Percentiles rank a stretch among this genome's conserved stretches.
Conservation (phyloP, 2,797 vertebrate species). For the Uromys caudimaculatus region DNA sequence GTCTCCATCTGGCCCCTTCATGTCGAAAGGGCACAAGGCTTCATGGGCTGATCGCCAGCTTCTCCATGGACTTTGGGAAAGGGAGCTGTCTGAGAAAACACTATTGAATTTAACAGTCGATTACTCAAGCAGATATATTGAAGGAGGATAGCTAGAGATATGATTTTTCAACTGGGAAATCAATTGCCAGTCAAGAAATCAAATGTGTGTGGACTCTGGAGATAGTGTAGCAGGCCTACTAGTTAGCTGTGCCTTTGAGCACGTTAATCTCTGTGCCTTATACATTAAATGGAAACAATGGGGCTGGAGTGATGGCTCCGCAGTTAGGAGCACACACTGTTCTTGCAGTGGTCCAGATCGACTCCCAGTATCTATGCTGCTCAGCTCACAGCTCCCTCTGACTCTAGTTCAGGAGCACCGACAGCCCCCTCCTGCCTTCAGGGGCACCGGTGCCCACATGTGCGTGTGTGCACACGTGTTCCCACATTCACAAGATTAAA, state of each 20-base stretch:
- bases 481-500: neutral
- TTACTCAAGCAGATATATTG: neutral
- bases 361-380: neutral
- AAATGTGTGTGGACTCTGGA: neutral
- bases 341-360: neutral
- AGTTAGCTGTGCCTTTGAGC: neutral
- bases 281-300: neutral
- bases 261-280: neutral
- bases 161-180: neutral
- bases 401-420: neutral
- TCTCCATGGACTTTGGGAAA: neutral
- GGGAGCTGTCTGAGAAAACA: neutral
- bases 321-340: neutral
- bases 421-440: no score
- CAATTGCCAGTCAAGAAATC: neutral
- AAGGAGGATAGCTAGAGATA: neutral
- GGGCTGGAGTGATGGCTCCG: neutral
- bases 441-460: neutral
- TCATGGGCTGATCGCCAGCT: neutral
- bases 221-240: neutral
- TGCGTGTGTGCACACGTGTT: no score
- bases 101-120: conserved; percentile 2
- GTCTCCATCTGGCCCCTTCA: neutral
- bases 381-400: neutral
- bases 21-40: neutral